Percentiles rank a stretch among this genome's conserved stretches.
Conservation (phyloP, 2,113 vertebrate species). For the Aix galericulata region DNA sequence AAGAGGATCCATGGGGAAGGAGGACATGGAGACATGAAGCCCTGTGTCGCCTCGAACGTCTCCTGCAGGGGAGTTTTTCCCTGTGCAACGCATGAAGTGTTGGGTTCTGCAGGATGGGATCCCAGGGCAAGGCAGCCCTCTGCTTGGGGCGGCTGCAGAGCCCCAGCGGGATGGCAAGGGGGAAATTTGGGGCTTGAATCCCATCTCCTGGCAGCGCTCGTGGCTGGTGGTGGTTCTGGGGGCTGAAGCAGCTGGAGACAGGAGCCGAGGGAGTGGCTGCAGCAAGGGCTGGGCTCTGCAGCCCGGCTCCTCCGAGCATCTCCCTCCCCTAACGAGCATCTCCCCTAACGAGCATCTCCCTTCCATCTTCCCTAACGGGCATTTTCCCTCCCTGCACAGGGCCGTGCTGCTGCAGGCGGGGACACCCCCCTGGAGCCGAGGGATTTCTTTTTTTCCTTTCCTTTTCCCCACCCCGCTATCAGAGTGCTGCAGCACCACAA, state of each 20-base stretch:
- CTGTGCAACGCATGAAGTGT: fast-evolving
- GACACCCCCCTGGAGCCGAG: neutral
- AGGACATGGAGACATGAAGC: neutral
- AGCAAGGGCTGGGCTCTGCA: neutral
- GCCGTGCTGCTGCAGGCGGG: fast-evolving
- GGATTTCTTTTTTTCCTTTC: neutral
- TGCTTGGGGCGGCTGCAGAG: neutral
- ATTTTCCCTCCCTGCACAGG: neutral
- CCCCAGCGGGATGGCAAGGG: neutral
- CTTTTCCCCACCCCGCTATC: neutral
- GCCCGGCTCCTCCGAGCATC: neutral
- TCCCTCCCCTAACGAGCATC: neutral
- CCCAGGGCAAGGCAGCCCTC: neutral
- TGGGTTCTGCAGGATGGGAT: neutral
- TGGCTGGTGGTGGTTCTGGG: neutral
- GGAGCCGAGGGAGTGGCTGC: neutral
- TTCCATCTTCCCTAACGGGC: neutral
- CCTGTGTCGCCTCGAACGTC: neutral
- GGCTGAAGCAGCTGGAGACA: neutral
- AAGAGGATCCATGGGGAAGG: neutral
- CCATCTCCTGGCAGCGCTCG: neutral
- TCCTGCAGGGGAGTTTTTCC: neutral
- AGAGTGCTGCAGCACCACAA: neutral
- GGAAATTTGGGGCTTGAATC: neutral
- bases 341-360: neutral